phyloP scores from a whole-genome alignment of 2,797 vertebrate genomes.

The Sparidentex hasta region DNA sequence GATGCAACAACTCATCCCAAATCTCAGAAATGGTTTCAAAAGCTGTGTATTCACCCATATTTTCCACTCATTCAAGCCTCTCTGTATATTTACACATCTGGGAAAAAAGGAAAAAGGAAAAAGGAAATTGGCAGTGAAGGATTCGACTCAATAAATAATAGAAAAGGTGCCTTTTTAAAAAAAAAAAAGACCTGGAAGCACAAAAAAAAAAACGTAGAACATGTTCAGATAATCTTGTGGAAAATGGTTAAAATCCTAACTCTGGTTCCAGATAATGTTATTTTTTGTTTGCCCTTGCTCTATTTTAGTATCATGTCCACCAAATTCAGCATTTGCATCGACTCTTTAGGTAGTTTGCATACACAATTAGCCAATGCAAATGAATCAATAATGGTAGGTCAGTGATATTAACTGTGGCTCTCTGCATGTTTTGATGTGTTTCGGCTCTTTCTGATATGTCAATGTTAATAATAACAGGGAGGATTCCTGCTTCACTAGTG shows the following conservation, averaged over 20 bases:
- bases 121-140: slow-evolving; percentile 51
- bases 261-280: slow-evolving; percentile 1
- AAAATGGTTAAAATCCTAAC: slow-evolving; percentile 26
- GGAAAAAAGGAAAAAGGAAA: slow-evolving; percentile 35
- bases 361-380: slow-evolving; percentile 31
- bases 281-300: not conserved
- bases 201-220: slow-evolving; percentile 36
- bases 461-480: slow-evolving; percentile 55
- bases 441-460: slow-evolving; percentile 54
- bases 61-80: slow-evolving; percentile 44
- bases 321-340: slow-evolving; percentile 12
- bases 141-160: slow-evolving; percentile 66
- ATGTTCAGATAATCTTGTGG: slow-evolving; percentile 8
- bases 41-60: slow-evolving; percentile 31
- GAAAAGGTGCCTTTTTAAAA: slow-evolving; percentile 11
- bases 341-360: slow-evolving; percentile 21
- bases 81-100: slow-evolving; percentile 52
- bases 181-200: slow-evolving; percentile 52
- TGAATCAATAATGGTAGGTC: slow-evolving; percentile 12
- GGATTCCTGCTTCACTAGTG: slow-evolving; percentile 60
- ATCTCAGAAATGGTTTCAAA: slow-evolving; percentile 47
- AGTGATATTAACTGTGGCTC: slow-evolving; percentile 23
- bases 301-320: not conserved
- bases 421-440: slow-evolving; percentile 53
- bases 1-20: slow-evolving; percentile 28